Evolutionary conservation across 2,113 vertebrate species (phyloP).

Genomic region (Bubalus kerabau): DNA sequence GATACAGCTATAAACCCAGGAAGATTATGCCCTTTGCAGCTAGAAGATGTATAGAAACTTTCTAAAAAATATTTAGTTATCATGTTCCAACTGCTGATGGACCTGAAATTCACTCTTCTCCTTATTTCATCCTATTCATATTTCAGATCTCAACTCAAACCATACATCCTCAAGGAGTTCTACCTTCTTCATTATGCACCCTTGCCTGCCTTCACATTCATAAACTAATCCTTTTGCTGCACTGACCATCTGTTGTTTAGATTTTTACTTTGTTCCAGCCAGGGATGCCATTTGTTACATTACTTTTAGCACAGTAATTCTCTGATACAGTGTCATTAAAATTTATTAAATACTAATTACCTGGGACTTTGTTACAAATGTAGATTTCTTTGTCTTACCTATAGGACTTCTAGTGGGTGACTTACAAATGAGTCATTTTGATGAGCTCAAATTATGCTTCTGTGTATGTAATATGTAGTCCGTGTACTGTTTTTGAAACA

Average conservation of each 20-base stretch:
- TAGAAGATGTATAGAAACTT: background rate
- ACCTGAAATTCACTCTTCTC: background rate
- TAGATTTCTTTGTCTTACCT: background rate
- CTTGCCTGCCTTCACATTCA: background rate
- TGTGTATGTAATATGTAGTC: background rate
- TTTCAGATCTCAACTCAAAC: background rate
- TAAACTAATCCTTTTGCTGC: background rate
- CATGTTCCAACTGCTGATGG: background rate
- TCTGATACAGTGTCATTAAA: background rate
- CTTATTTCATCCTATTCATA: background rate
- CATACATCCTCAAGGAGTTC: background rate
- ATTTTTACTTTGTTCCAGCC: background rate
- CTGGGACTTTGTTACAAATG: background rate
- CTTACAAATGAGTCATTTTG: background rate
- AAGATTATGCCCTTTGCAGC: background rate
- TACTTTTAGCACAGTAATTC: background rate
- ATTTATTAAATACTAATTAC: background rate
- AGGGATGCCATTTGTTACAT: background rate
- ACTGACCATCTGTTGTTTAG: background rate
- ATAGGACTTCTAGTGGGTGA: background rate
- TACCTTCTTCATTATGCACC: background rate
- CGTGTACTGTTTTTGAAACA: background rate
- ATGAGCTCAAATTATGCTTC: background rate
- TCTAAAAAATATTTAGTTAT: background rate
- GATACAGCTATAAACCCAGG: background rate